Conservation (phyloP, 2,888 invertebrate species). For the Xanthorhoe designata region DNA sequence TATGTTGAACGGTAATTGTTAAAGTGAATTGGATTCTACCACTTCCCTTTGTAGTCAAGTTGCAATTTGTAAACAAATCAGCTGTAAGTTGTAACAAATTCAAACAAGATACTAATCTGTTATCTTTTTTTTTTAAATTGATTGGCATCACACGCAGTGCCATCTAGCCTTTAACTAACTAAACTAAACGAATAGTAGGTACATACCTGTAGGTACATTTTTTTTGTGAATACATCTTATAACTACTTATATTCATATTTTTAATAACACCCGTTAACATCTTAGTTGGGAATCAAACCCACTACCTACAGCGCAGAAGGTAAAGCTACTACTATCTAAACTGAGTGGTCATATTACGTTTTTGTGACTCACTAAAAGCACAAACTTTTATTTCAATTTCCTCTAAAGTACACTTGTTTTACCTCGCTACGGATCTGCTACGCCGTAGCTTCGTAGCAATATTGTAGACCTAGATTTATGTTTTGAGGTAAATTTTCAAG, state of each 20-base stretch:
- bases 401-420: background rate
- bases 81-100: background rate
- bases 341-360: background rate
- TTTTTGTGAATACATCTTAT: too few relatives aligned
- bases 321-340: too few relatives aligned
- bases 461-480: background rate
- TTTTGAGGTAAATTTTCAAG: background rate
- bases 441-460: slow-evolving; percentile 15
- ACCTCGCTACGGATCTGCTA: slow-evolving; percentile 15
- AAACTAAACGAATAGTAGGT: too few relatives aligned
- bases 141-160: too few relatives aligned
- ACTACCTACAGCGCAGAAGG: too few relatives aligned
- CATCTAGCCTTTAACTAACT: too few relatives aligned
- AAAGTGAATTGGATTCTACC: slow-evolving; percentile 17
- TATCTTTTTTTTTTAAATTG: too few relatives aligned
- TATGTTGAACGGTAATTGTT: slow-evolving; percentile 6
- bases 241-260: too few relatives aligned
- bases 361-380: background rate
- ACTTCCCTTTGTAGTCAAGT: background rate
- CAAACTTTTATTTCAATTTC: background rate
- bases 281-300: too few relatives aligned
- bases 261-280: too few relatives aligned
- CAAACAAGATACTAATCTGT: too few relatives aligned
- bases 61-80: background rate
- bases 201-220: too few relatives aligned